Conservation (phyloP, 2,888 invertebrate genomes). For the Eledona agricola region DNA sequence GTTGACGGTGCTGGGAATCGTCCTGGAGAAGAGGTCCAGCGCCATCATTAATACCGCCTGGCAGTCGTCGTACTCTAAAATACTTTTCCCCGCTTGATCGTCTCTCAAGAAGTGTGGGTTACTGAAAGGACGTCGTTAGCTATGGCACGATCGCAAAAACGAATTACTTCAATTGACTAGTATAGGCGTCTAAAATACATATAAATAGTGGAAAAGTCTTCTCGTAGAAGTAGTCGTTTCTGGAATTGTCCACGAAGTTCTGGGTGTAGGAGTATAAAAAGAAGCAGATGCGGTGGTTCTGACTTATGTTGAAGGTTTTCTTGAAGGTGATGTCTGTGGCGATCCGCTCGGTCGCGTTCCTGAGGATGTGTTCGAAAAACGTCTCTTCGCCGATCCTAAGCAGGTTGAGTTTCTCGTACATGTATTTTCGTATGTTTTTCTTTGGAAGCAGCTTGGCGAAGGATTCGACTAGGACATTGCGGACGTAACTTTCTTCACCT, state of each 20-base stretch:
- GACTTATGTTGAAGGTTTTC: slow-evolving; percentile 42
- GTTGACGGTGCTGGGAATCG: no score
- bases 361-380: slow-evolving; percentile 40
- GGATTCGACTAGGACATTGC: slow-evolving; percentile 44
- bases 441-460: slow-evolving; percentile 44
- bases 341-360: slow-evolving; percentile 36
- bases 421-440: slow-evolving; percentile 46
- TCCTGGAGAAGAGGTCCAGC: no score
- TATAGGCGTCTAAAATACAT: slow-evolving; percentile 41
- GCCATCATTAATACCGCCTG: slow-evolving; percentile 2
- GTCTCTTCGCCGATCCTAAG: slow-evolving; percentile 19
- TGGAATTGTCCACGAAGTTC: slow-evolving; percentile 36
- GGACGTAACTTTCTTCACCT: slow-evolving; percentile 31
- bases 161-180: slow-evolving; percentile 20
- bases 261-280: slow-evolving; percentile 45
- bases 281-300: slow-evolving; percentile 45
- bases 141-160: slow-evolving; percentile 1
- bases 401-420: slow-evolving; percentile 43
- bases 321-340: slow-evolving; percentile 39
- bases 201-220: slow-evolving; percentile 47
- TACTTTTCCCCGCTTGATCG: background rate
- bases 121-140: slow-evolving; percentile 23
- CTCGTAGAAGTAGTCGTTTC: slow-evolving; percentile 43
- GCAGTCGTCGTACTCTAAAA: slow-evolving; percentile 12
- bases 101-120: slow-evolving; percentile 6